Conservation (phyloP, 2,888 invertebrate species). For the Ligdia adustata region DNA sequence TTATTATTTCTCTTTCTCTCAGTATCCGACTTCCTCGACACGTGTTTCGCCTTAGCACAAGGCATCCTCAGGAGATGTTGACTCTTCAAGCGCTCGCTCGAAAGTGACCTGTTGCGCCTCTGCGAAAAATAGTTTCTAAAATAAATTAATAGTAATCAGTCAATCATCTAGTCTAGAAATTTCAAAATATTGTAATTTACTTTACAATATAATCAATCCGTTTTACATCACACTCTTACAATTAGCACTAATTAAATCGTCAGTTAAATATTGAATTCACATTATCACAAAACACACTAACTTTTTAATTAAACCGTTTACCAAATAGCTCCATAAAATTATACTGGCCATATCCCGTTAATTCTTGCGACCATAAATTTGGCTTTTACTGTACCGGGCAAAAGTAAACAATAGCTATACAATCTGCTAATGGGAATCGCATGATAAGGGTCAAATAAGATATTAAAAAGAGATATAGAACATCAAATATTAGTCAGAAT, state of each 20-base stretch:
- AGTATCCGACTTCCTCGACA: too few species aligned
- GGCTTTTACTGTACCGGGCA: slow-evolving; percentile 1
- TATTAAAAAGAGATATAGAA: slow-evolving; percentile 17
- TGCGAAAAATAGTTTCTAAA: too few species aligned
- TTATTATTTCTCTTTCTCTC: too few species aligned
- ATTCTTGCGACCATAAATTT: slow-evolving; percentile 17
- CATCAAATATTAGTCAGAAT: slow-evolving; percentile 14
- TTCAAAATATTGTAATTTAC: too few species aligned
- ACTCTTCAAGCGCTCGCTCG: too few species aligned
- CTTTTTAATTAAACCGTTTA: slow-evolving; percentile 21
- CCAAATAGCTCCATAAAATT: slow-evolving; percentile 15
- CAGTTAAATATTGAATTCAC: slow-evolving; percentile 4
- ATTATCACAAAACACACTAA: slow-evolving; percentile 6
- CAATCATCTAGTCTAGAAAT: too few species aligned
- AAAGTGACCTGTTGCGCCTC: too few species aligned
- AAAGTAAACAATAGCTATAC: slow-evolving; percentile 32
- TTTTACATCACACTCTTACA: too few species aligned
- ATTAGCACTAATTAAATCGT: neutral
- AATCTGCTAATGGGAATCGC: slow-evolving; percentile 31
- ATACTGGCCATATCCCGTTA: slow-evolving; percentile 9
- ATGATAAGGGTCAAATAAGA: slow-evolving; percentile 34
- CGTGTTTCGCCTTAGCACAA: too few species aligned
- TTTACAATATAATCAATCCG: too few species aligned
- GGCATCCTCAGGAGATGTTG: too few species aligned
- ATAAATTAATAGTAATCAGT: too few species aligned